phyloP scores from a whole-genome alignment of 2,888 invertebrate genomes.

The Tiphia femorata region DNA sequence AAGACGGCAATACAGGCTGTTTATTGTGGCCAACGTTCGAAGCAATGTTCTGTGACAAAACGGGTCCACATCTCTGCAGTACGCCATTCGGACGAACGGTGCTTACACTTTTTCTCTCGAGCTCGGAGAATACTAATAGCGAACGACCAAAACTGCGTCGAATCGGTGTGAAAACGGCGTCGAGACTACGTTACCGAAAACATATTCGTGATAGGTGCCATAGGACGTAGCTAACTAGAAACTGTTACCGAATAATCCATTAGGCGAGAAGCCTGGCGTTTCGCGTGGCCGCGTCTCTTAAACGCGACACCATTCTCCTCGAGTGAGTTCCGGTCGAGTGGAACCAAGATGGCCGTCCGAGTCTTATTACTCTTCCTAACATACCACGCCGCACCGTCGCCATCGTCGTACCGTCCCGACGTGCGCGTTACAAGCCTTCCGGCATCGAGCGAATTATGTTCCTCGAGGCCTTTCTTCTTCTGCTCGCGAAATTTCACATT shows the following conservation, averaged over 20 bases:
- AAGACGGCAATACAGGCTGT: no score
- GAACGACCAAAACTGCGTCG: neutral
- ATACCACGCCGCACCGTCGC: conserved; percentile 31
- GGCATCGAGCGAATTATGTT: no score
- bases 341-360: conserved; percentile 57
- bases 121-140: neutral
- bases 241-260: conserved; percentile 52
- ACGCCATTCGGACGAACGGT: neutral
- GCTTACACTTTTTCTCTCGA: neutral
- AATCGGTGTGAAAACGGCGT: conserved; percentile 12
- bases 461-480: no score
- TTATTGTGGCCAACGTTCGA: no score
- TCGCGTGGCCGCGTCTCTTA: conserved; percentile 54
- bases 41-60: no score
- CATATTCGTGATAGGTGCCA: no score
- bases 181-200: no score
- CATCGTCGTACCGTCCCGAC: no score
- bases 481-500: no score
- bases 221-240: conserved; percentile 49
- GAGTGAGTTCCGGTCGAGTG: conserved; percentile 52
- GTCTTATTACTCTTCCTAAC: conserved; percentile 31
- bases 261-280: conserved; percentile 34
- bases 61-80: conserved; percentile 1
- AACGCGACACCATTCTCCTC: conserved; percentile 47
- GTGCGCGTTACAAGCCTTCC: no score